Percentiles rank a stretch among this genome's conserved stretches.
phyloP scores from a whole-genome alignment of 2,797 vertebrate genomes.

The Diceros bicornis region DNA sequence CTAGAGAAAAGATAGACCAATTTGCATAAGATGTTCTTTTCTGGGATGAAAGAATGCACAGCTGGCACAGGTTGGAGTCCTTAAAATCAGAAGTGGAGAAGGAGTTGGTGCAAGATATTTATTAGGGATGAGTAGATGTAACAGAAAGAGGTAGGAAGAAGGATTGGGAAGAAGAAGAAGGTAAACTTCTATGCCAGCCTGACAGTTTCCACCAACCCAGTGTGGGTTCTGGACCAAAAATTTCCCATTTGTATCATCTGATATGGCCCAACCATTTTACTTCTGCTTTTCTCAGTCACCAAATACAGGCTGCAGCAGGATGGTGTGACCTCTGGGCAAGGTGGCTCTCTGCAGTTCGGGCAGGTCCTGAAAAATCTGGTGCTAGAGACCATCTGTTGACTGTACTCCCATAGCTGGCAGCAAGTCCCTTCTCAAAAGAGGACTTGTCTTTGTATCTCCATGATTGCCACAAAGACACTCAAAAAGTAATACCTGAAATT shows the following conservation, averaged over 20 bases:
- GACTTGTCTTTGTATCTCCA: not conserved
- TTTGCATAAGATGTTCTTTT: not conserved
- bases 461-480: not conserved
- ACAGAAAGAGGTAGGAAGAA: not conserved
- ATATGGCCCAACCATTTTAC: not conserved
- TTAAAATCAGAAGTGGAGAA: not conserved
- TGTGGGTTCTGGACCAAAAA: not conserved
- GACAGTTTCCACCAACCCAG: not conserved
- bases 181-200: not conserved
- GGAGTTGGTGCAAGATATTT: not conserved
- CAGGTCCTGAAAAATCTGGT: not conserved
- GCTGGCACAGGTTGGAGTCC: not conserved
- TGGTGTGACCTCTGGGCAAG: not conserved
- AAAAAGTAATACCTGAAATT: not conserved
- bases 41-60: not conserved
- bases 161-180: not conserved
- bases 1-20: not conserved
- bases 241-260: not conserved
- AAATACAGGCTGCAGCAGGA: rapidly evolving
- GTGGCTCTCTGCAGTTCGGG: not conserved
- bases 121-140: not conserved
- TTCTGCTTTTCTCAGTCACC: not conserved
- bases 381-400: not conserved
- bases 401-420: too few species aligned
- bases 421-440: not conserved